These are phyloP conservation scores for Chromis chromis DNA, from an alignment of 2,797 vertebrate species.

Conservation along the genomic window DNA sequence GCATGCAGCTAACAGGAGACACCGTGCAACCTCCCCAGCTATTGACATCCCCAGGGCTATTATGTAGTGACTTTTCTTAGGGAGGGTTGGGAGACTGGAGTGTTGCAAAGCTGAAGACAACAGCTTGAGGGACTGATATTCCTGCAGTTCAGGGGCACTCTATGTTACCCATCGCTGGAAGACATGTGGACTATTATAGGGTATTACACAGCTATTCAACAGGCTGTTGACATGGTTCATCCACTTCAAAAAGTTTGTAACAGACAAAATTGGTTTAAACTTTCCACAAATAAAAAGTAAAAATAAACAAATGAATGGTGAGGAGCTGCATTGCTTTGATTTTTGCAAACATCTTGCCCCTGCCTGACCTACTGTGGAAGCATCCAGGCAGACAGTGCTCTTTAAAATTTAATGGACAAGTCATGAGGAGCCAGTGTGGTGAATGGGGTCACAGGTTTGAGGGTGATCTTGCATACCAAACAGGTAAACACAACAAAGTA, in stretches of 20 bases:
- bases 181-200: conserved; percentile 1
- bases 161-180: conserved; percentile 9
- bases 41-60: conserved; percentile 30
- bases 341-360: conserved; percentile 32
- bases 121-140: conserved; percentile 27
- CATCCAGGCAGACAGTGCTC: conserved; percentile 42
- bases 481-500: conserved; percentile 23
- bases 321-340: conserved; percentile 8
- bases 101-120: conserved; percentile 26
- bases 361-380: conserved; percentile 30
- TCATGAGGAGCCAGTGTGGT: conserved; percentile 24
- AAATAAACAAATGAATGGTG: not conserved
- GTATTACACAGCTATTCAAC: not conserved
- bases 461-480: conserved; percentile 27
- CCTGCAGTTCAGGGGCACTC: conserved; percentile 6
- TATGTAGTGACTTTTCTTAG: conserved; percentile 33
- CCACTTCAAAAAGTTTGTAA: not conserved
- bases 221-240: not conserved
- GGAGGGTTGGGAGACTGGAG: conserved; percentile 12
- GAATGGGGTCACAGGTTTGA: conserved; percentile 35
- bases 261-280: not conserved
- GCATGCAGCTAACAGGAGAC: conserved; percentile 54
- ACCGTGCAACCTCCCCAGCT: conserved; percentile 32
- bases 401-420: conserved; percentile 67
- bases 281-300: not conserved